These are phyloP conservation scores for Paramuricea clavata DNA, from an alignment of 92 coral and sea anemone species.

Conservation along the genomic window DNA sequence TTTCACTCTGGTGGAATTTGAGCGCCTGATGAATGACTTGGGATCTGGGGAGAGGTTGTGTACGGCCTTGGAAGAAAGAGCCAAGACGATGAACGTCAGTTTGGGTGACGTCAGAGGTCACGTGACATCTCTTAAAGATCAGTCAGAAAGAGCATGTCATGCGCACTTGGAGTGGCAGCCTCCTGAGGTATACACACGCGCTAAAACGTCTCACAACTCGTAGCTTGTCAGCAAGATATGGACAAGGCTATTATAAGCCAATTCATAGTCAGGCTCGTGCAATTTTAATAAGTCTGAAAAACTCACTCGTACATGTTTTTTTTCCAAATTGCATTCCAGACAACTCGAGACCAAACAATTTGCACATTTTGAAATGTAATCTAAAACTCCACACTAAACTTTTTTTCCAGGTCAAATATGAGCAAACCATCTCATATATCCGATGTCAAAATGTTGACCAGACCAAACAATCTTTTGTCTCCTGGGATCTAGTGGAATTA, in stretches of 20 bases:
- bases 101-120: slow-evolving; percentile 19
- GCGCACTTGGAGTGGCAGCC: slow-evolving; percentile 37
- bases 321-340: too few species aligned
- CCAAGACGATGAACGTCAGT: not conserved
- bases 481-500: slow-evolving; percentile 44
- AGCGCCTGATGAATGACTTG: not conserved
- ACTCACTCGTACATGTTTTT: too few species aligned
- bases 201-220: not conserved
- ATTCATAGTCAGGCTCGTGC: too few species aligned
- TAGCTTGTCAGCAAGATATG: not conserved
- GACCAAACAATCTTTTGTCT: slow-evolving; percentile 22
- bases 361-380: too few species aligned
- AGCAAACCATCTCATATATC: slow-evolving; percentile 67
- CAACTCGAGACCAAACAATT: too few species aligned
- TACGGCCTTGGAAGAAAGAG: not conserved
- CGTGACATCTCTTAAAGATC: slow-evolving; percentile 17
- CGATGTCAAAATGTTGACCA: slow-evolving; percentile 56
- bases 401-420: slow-evolving; percentile 57
- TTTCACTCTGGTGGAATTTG: slow-evolving; percentile 8
- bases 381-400: not conserved
- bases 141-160: not conserved
- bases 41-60: slow-evolving; percentile 10
- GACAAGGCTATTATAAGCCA: too few species aligned
- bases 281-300: too few species aligned
- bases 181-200: not conserved